Percentiles rank a stretch among this genome's conserved stretches.
phyloP scores from a whole-genome alignment of 2,797 vertebrate genomes.

The Kryptopterus vitreolus region DNA sequence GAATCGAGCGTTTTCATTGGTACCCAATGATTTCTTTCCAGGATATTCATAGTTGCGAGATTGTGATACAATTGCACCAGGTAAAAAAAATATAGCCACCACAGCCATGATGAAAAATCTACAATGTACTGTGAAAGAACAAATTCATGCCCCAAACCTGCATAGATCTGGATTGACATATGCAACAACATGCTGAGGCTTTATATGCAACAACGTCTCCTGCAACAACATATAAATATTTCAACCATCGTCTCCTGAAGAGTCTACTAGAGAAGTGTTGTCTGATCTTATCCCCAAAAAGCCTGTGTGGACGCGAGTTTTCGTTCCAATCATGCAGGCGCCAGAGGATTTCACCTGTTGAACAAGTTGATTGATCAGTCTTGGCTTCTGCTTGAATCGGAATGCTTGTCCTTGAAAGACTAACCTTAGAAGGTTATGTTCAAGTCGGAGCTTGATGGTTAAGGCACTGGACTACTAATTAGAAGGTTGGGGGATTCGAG shows the following conservation, averaged over 20 bases:
- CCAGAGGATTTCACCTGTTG: no score
- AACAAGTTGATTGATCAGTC: no score
- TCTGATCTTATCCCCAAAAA: no score
- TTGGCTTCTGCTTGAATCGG: neutral
- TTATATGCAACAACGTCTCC: no score
- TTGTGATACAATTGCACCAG: neutral
- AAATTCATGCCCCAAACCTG: neutral
- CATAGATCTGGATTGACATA: neutral
- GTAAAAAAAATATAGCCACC: neutral
- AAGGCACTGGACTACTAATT: neutral
- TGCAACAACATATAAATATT: no score
- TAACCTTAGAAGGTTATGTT: neutral
- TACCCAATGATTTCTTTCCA: neutral
- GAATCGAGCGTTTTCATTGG: neutral
- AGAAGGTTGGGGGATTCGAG: no score
- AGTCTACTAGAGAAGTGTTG: no score
- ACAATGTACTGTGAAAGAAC: neutral
- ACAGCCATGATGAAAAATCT: neutral
- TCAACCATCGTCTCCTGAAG: no score
- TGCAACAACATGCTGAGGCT: neutral
- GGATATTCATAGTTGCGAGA: neutral
- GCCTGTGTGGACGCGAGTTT: no score
- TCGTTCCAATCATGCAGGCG: no score
- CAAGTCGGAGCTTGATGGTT: no score
- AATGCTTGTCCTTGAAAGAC: neutral